Evolutionary conservation across 2,888 invertebrate genomes (phyloP), one percentile per base, ranked within the genome.

Genomic region (Chrysina gloriosa): DNA sequence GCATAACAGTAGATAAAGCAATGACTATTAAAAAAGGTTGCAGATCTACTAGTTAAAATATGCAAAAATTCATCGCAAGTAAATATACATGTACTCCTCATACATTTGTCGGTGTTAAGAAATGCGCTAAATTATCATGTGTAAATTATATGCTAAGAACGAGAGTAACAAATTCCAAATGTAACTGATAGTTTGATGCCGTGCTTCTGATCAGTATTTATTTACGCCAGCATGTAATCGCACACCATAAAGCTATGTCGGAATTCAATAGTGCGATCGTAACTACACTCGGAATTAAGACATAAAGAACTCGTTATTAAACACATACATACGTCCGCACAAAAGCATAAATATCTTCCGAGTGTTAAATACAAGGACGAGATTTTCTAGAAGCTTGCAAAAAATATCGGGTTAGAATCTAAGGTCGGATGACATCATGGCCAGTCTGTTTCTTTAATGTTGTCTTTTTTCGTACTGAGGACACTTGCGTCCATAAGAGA

Each of bases 381-480:
- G 27, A 42, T 42, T 61, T 61, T 61, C 58, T 61, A 61, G 42
- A 61, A 42, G 58, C 58, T 42, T 45, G 58, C 58, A 61, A 61
- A 61, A 61, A 61, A 61, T 25, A 61, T 61, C 58, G 42, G 27
- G 42, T 61, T 61, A 25, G 19, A 42, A 27, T 42, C 42, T 42
- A 45, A 42, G 42, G 58, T 42, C 42, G 58, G 42, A 61, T 61
- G 58, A 61, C 58, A 61, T 61, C 58, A 61, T 42, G 58, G 27
- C 58, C 42, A 61, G 58, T 61, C 58, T 61, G 58, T 42, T 61
- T 61, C 58, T 61, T 27, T 61, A 61, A 61, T 61, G 58, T 61
- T 16, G 16, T 39, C 36, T 61, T 61, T 61, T 61, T 61, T 61
- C 3, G 27, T 6, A 9, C 36, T 11, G 42, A 9, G 27, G 27